phyloP scores from a whole-genome alignment of 2,888 invertebrate genomes.

The Tenthredo amoena region DNA sequence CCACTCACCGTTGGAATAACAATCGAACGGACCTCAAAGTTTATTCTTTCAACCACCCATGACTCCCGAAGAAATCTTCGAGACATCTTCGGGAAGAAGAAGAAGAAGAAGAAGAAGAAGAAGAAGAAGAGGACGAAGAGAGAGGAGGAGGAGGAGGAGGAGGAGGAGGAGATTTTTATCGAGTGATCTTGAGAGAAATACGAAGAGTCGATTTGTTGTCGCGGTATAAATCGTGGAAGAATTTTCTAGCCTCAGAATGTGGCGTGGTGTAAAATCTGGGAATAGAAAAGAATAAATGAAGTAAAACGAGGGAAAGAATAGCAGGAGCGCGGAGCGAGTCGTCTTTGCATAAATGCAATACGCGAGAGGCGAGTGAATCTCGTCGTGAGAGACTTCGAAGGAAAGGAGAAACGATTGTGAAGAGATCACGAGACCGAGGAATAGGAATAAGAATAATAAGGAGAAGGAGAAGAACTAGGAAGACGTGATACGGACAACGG shows the following conservation, averaged over 20 bases:
- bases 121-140: too few relatives aligned
- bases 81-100: not conserved
- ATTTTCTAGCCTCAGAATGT: slow-evolving; percentile 7
- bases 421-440: slow-evolving; percentile 25
- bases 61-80: not conserved
- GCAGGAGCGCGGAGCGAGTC: not conserved
- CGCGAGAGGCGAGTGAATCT: slow-evolving; percentile 29
- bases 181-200: not conserved
- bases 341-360: slow-evolving; percentile 45
- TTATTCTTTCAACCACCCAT: slow-evolving; percentile 13
- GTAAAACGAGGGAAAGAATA: not conserved
- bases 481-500: slow-evolving; percentile 36
- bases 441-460: not conserved
- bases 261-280: not conserved
- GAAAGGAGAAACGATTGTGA: not conserved
- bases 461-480: slow-evolving; percentile 9
- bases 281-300: not conserved
- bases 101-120: not conserved
- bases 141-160: not conserved
- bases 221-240: not conserved
- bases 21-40: slow-evolving; percentile 2
- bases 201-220: slow-evolving; percentile 1
- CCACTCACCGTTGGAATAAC: slow-evolving; percentile 39
- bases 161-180: not conserved
- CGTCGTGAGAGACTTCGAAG: slow-evolving; percentile 26